phyloP scores from a whole-genome alignment of 1,140 invertebrate species.

The Halyomorpha halys region DNA sequence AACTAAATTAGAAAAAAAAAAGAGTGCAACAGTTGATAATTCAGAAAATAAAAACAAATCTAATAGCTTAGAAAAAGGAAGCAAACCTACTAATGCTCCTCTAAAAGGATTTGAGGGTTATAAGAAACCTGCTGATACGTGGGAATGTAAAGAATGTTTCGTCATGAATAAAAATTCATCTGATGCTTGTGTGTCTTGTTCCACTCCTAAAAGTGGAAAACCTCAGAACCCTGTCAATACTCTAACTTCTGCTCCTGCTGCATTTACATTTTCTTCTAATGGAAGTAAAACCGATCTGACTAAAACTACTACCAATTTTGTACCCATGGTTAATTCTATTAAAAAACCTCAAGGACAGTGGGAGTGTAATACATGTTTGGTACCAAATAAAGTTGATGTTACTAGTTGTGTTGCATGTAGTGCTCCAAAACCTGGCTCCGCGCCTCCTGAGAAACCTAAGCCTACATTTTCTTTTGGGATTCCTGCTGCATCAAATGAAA shows the following conservation, averaged over 20 bases:
- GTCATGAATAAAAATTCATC: slow-evolving; percentile 23
- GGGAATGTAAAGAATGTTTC: slow-evolving; percentile 26
- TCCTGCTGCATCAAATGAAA: background rate
- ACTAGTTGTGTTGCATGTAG: slow-evolving; percentile 39
- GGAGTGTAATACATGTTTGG: slow-evolving; percentile 49
- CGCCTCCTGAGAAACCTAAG: background rate
- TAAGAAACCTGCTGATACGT: slow-evolving; percentile 17
- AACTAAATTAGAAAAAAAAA: background rate
- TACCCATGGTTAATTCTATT: slow-evolving; percentile 27
- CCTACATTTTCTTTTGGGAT: slow-evolving; percentile 23
- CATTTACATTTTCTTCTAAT: no score
- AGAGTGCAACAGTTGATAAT: no score
- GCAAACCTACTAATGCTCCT: background rate
- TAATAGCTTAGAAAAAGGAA: background rate
- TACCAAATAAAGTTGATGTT: slow-evolving; percentile 43
- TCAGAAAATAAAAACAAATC: background rate
- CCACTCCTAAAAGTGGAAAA: slow-evolving; percentile 8
- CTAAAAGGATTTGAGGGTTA: slow-evolving; percentile 19
- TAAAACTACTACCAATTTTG: no score
- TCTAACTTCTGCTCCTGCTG: background rate
- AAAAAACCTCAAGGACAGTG: slow-evolving; percentile 43
- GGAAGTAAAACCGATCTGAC: no score
- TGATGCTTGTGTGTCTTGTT: slow-evolving; percentile 22
- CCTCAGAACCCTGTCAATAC: background rate
- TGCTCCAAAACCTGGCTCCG: slow-evolving; percentile 10